These are phyloP conservation scores for Diabrotica balteata DNA, from an alignment of 2,888 invertebrate genomes.

Conservation along the genomic window DNA sequence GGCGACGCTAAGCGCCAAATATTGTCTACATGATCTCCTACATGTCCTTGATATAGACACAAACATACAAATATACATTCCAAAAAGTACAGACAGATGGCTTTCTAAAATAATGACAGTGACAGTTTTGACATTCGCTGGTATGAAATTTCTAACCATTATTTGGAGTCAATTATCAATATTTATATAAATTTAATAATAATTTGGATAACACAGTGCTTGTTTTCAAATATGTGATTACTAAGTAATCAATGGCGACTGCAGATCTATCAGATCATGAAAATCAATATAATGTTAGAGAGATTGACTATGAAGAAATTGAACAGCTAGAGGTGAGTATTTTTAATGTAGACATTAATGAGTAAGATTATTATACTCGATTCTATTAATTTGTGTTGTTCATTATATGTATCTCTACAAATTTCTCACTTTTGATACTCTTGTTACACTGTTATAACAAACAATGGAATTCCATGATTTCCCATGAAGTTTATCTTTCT, in stretches of 20 bases:
- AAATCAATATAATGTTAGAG: slow-evolving; percentile 71
- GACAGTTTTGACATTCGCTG: slow-evolving; percentile 27
- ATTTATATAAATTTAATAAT: slow-evolving; percentile 31
- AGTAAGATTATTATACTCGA: too few species aligned
- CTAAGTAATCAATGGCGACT: slow-evolving; percentile 54
- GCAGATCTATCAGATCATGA: slow-evolving; percentile 50
- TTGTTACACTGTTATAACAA: too few species aligned
- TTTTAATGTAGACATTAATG: not conserved
- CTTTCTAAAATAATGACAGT: slow-evolving; percentile 1
- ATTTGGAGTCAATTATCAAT: slow-evolving; percentile 29
- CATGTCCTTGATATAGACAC: not conserved
- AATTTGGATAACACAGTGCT: slow-evolving; percentile 28
- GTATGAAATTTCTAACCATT: slow-evolving; percentile 15
- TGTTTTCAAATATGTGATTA: slow-evolving; percentile 46
- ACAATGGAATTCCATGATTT: too few species aligned
- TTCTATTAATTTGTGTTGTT: too few species aligned
- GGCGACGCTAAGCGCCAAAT: too few species aligned
- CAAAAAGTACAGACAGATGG: too few species aligned
- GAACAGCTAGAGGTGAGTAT: slow-evolving; percentile 70
- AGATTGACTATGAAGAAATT: slow-evolving; percentile 81
- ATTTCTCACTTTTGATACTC: too few species aligned
- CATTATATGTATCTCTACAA: too few species aligned
- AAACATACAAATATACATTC: too few species aligned
- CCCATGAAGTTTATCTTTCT: too few species aligned
- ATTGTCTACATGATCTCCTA: not conserved